These are phyloP conservation scores for Aphelinus certus DNA, from an alignment of 1,140 invertebrate genomes.

Conservation along the genomic window DNA sequence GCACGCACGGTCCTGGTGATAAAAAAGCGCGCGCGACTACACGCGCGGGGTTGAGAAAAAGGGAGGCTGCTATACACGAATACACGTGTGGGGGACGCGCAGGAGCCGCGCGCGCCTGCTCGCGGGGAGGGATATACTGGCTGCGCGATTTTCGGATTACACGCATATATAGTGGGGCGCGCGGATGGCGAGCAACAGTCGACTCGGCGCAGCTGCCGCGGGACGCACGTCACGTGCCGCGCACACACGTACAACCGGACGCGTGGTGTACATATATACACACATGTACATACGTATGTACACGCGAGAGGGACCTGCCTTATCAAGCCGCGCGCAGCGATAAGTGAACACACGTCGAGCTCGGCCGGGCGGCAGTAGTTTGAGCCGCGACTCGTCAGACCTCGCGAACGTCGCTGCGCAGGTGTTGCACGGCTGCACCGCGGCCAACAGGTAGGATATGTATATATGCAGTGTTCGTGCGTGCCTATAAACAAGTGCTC, in stretches of 20 bases:
- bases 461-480: not conserved
- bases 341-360: not conserved
- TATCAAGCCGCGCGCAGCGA: conserved; percentile 24
- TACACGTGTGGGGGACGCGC: not conserved
- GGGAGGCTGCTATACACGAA: not conserved
- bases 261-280: too few relatives aligned
- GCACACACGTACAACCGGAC: too few relatives aligned
- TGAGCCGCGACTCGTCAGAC: not conserved
- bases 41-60: not conserved
- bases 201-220: too few relatives aligned
- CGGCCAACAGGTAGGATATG: not conserved
- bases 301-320: conserved; percentile 9
- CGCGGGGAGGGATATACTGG: not conserved
- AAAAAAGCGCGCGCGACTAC: not conserved
- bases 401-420: not conserved
- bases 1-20: not conserved
- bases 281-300: too few relatives aligned
- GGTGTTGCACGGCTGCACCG: too few relatives aligned
- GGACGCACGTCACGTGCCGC: too few relatives aligned
- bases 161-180: conserved; percentile 15
- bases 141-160: conserved; percentile 37
- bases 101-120: not conserved
- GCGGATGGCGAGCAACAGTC: too few relatives aligned
- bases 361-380: not conserved
- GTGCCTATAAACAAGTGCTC: not conserved